Evolutionary conservation across 2,113 vertebrate genomes (phyloP).

Genomic region (Diglossa brunneiventris): DNA sequence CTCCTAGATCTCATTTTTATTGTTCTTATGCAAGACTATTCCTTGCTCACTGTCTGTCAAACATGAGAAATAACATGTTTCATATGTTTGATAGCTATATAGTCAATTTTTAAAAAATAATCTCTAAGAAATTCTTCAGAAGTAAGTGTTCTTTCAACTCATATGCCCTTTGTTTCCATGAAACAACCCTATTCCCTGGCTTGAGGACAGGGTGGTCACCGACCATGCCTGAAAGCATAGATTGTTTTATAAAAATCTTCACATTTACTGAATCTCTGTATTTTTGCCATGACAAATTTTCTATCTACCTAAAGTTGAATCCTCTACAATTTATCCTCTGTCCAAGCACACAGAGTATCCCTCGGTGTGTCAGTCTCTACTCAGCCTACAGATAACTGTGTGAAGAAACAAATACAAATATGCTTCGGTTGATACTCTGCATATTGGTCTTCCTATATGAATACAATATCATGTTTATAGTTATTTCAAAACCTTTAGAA

Average conservation of each 20-base stretch:
- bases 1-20: not conserved
- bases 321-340: not conserved
- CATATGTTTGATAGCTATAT: not conserved
- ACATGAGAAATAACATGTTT: not conserved
- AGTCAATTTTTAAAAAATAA: not conserved
- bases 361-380: not conserved
- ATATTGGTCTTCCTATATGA: not conserved
- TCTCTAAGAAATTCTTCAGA: not conserved
- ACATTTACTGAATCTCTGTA: not conserved
- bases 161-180: not conserved
- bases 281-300: not conserved
- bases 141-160: not conserved
- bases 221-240: not conserved
- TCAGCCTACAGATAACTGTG: not conserved
- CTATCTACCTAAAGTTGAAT: not conserved
- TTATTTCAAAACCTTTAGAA: not conserved
- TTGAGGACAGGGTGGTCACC: not conserved
- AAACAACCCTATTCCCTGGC: not conserved
- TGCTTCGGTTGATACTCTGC: not conserved
- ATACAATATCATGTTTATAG: not conserved
- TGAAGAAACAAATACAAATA: constrained; percentile 1
- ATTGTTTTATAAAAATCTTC: not conserved
- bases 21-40: not conserved
- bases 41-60: not conserved
- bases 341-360: not conserved